Conservation (phyloP, 2,113 vertebrate species). For the Melanocharis versteri region DNA sequence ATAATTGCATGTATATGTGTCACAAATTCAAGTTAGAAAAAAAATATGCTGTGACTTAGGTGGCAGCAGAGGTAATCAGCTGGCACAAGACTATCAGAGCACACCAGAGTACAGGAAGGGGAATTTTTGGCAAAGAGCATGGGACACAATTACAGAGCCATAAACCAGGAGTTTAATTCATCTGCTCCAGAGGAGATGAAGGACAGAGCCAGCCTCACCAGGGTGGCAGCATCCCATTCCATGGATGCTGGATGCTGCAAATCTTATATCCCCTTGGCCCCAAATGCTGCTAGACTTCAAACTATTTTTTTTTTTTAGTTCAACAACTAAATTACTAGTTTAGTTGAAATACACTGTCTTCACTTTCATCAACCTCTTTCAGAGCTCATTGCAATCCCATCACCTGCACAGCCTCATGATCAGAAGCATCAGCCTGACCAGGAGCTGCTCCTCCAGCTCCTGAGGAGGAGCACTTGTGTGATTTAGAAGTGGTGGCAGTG, state of each 20-base stretch:
- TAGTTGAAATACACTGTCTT: neutral
- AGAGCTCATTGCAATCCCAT: neutral
- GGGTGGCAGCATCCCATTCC: rapidly evolving
- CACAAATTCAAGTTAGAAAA: neutral
- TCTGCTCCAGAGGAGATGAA: neutral
- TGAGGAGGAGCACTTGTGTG: neutral
- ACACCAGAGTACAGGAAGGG: neutral
- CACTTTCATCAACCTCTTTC: neutral
- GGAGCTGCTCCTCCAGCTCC: neutral
- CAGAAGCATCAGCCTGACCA: neutral
- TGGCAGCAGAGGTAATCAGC: neutral
- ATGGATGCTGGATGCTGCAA: neutral
- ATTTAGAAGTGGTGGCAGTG: rapidly evolving
- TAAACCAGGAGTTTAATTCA: neutral
- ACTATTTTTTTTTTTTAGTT: neutral
- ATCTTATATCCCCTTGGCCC: neutral
- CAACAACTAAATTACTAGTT: neutral
- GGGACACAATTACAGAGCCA: neutral
- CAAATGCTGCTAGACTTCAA: neutral
- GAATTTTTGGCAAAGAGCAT: neutral
- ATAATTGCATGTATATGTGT: neutral
- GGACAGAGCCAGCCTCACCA: neutral
- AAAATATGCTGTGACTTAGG: neutral
- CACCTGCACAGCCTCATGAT: neutral
- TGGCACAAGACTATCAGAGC: neutral